These are phyloP conservation scores for Meloidogyne chitwoodi DNA, from an alignment of 1,140 invertebrate genomes.

Conservation along the genomic window DNA sequence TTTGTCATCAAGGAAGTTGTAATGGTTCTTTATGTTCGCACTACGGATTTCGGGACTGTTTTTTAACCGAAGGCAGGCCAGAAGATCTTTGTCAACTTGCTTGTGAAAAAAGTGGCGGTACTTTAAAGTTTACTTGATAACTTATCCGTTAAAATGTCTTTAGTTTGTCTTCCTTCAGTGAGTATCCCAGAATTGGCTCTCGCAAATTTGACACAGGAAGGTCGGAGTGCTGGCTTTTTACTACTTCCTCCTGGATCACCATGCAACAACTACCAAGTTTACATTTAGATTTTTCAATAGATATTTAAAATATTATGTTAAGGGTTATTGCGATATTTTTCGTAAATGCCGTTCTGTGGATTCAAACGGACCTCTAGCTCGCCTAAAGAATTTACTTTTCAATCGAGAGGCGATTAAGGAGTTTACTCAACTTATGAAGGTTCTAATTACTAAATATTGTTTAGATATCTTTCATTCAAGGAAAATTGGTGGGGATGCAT, in stretches of 20 bases:
- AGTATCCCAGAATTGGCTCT: slow-evolving; percentile 76
- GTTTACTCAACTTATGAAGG: slow-evolving; percentile 51
- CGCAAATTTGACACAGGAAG: slow-evolving; percentile 62
- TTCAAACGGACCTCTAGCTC: slow-evolving; percentile 89
- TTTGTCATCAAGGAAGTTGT: slow-evolving; percentile 85
- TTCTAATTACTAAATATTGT: slow-evolving; percentile 2
- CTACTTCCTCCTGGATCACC: slow-evolving; percentile 86
- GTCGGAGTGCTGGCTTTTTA: slow-evolving; percentile 62
- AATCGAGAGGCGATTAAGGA: slow-evolving; percentile 77
- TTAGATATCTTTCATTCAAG: slow-evolving; percentile 61
- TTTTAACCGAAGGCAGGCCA: slow-evolving; percentile 84
- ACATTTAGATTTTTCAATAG: not conserved
- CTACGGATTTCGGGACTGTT: slow-evolving; percentile 90
- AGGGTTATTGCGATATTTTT: slow-evolving; percentile 96
- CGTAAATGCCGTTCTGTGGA: slow-evolving; percentile 93
- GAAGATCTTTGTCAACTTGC: slow-evolving; percentile 90
- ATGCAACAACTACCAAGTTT: slow-evolving; percentile 86
- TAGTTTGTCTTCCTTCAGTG: slow-evolving; percentile 76
- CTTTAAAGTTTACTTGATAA: not conserved
- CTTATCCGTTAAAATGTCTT: slow-evolving; percentile 24
- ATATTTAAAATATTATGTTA: slow-evolving; percentile 12
- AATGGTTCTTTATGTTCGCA: slow-evolving; percentile 88
- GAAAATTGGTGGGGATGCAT: slow-evolving; percentile 95
- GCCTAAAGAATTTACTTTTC: slow-evolving; percentile 91
- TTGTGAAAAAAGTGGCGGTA: slow-evolving; percentile 77